phyloP scores from a whole-genome alignment of 1,140 invertebrate species.

The Lysiphlebus fabarum region DNA sequence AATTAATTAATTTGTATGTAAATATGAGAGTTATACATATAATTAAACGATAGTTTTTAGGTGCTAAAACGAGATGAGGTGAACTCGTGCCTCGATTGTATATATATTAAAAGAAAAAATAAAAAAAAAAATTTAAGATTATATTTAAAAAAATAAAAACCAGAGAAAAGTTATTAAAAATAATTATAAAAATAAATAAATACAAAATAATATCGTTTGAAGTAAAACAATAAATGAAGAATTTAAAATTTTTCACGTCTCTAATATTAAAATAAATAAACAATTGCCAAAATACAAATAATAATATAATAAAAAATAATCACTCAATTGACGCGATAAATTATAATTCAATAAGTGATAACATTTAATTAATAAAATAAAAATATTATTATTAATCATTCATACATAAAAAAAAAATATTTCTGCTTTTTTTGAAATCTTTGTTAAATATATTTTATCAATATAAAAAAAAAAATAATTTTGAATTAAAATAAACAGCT shows the following conservation, averaged over 20 bases:
- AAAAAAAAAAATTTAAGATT: conserved; percentile 23
- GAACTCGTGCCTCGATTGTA: conserved; percentile 34
- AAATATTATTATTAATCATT: no score
- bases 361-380: no score
- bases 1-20: conserved; percentile 50
- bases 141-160: conserved; percentile 29
- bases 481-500: no score
- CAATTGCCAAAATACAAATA: neutral
- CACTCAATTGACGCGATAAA: neutral
- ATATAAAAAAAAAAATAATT: no score
- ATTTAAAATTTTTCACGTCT: conserved; percentile 21
- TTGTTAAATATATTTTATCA: no score
- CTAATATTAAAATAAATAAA: conserved; percentile 5
- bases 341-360: neutral
- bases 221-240: conserved; percentile 13
- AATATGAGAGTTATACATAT: conserved; percentile 42
- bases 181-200: neutral
- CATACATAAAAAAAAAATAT: no score
- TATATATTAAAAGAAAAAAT: conserved; percentile 20
- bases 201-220: neutral
- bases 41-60: conserved; percentile 34
- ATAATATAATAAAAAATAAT: neutral
- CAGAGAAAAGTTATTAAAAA: neutral
- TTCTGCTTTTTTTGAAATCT: no score
- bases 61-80: conserved; percentile 35